Percentiles rank a stretch among this genome's conserved stretches.
Conservation (phyloP, 2,888 invertebrate genomes). For the Hypomecis atomaria region DNA sequence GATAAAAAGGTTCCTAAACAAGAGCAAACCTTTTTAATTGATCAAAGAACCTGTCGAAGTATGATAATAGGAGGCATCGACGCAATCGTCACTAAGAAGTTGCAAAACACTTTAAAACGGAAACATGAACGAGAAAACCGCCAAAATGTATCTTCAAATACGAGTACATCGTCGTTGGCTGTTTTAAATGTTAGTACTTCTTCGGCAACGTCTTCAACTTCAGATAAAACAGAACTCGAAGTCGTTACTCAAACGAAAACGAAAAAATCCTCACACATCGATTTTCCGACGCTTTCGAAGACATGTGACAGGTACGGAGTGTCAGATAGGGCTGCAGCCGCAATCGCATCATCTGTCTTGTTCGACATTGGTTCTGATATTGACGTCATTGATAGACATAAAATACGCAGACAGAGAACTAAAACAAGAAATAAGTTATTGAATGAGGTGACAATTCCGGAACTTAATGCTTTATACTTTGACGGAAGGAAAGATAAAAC, state of each 20-base stretch:
- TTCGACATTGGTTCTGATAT: too few species aligned
- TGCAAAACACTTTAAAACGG: background rate
- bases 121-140: background rate
- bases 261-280: background rate
- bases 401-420: background rate
- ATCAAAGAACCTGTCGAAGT: background rate
- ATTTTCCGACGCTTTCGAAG: background rate
- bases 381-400: too few species aligned
- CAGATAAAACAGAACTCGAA: background rate
- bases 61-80: background rate
- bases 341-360: background rate
- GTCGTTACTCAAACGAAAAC: background rate
- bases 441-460: background rate
- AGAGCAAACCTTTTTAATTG: background rate
- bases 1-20: background rate
- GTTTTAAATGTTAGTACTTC: background rate
- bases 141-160: background rate
- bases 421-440: background rate
- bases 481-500: too few species aligned
- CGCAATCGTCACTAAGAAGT: background rate
- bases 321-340: background rate
- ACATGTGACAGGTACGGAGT: background rate
- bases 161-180: background rate
- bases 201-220: background rate
- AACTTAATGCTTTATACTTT: too few species aligned